A percentile compares a stretch with the other conserved stretches of the same genome.
phyloP scores from a whole-genome alignment of 2,888 invertebrate species.

The Coelinius sp. region DNA sequence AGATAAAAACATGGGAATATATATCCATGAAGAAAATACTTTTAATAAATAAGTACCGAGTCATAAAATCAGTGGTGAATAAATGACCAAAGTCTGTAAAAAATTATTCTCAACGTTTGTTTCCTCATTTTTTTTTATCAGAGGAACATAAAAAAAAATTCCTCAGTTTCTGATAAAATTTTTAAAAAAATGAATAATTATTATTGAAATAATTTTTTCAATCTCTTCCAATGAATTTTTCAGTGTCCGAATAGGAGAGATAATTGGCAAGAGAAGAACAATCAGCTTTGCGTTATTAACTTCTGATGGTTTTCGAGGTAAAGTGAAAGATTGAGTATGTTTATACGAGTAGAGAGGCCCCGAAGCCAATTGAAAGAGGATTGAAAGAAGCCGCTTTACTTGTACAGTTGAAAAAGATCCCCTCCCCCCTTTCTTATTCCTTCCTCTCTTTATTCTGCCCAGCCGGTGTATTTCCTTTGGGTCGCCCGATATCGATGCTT shows the following conservation, averaged over 20 bases:
- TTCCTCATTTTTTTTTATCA: background rate
- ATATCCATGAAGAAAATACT: background rate
- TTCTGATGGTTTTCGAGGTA: conserved; percentile 25
- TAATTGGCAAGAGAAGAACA: background rate
- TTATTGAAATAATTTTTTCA: too few relatives aligned
- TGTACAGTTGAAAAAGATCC: conserved; percentile 6
- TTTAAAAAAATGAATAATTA: too few relatives aligned
- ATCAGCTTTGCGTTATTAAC: conserved; percentile 23
- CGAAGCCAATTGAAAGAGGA: conserved; percentile 20
- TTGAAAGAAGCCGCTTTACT: conserved; percentile 21
- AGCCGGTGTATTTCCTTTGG: conserved; percentile 14
- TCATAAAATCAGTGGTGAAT: background rate
- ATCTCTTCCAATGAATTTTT: background rate
- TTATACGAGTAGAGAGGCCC: background rate
- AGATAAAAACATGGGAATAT: background rate
- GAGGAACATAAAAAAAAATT: background rate
- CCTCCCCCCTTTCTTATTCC: background rate
- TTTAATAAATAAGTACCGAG: background rate
- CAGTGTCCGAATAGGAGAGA: background rate
- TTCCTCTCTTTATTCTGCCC: conserved; percentile 4
- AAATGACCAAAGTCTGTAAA: background rate
- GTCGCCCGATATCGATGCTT: conserved; percentile 18
- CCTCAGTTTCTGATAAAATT: too few relatives aligned
- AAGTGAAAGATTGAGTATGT: conserved; percentile 13
- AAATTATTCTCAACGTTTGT: background rate